Conservation (phyloP, 92 coral and sea anemone genomes). For the Palythoa caribaeorum region DNA sequence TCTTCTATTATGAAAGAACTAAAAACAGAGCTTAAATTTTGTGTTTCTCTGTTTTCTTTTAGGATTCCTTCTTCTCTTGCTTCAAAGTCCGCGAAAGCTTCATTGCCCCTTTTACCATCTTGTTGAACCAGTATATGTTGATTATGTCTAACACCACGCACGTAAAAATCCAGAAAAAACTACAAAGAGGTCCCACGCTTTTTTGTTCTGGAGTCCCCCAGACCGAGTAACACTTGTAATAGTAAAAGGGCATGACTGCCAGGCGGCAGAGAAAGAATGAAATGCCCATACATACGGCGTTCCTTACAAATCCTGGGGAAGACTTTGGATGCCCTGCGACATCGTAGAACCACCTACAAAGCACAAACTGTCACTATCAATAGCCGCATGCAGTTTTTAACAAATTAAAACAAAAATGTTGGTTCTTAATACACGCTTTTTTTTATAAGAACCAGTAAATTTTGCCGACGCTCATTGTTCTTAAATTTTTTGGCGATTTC, state of each 20-base stretch:
- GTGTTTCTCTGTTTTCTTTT: not conserved
- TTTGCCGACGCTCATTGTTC: no score
- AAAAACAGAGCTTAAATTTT: not conserved
- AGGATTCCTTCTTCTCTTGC: conserved; percentile 40
- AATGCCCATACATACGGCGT: conserved; percentile 80
- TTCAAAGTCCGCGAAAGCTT: conserved; percentile 54
- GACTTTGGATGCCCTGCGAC: conserved; percentile 67
- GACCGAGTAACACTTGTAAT: conserved; percentile 76
- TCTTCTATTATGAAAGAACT: not conserved
- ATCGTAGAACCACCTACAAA: conserved; percentile 87
- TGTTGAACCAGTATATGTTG: conserved; percentile 87
- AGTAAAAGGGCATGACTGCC: conserved; percentile 82
- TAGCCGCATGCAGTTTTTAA: no score
- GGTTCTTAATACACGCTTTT: no score
- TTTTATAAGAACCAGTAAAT: no score
- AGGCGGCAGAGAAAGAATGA: conserved; percentile 88
- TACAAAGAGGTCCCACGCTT: conserved; percentile 62
- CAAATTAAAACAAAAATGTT: no score
- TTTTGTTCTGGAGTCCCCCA: conserved; percentile 76
- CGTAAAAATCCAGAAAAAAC: conserved; percentile 25
- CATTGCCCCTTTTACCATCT: conserved; percentile 86
- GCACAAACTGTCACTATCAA: not conserved
- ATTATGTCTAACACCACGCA: conserved; percentile 78
- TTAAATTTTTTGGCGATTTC: no score
- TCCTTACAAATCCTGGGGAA: conserved; percentile 73